Conservation (phyloP, 2,888 invertebrate species). For the Sialis lutaria region DNA sequence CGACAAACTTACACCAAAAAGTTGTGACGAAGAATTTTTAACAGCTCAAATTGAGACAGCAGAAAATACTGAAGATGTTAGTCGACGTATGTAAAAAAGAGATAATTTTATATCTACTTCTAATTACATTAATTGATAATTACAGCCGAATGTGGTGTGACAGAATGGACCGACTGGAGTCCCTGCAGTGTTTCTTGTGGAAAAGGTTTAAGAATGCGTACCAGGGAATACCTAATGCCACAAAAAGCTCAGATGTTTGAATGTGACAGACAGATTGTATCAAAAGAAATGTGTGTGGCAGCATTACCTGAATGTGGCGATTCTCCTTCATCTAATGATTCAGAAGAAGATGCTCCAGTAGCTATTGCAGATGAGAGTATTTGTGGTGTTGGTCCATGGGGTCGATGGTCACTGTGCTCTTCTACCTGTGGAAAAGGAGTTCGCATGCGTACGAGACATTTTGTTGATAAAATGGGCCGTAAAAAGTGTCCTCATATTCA, state of each 20-base stretch:
- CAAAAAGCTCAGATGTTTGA: constrained; percentile 53
- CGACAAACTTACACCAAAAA: constrained; percentile 53
- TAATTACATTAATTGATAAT: constrained; percentile 6
- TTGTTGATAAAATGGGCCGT: constrained; percentile 53
- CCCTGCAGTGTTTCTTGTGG: constrained; percentile 77
- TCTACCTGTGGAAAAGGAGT: constrained; percentile 68
- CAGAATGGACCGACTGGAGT: constrained; percentile 60
- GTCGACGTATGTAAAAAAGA: constrained; percentile 33
- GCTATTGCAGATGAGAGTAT: constrained; percentile 23
- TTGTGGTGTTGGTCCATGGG: constrained; percentile 58
- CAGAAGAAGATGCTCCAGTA: constrained; percentile 16
- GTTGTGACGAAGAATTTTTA: constrained; percentile 49
- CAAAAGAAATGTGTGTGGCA: constrained; percentile 84
- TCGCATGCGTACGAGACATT: constrained; percentile 55
- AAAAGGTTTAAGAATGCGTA: constrained; percentile 67
- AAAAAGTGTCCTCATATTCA: constrained; percentile 68
- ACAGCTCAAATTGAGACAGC: constrained; percentile 40
- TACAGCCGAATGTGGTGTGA: constrained; percentile 65
- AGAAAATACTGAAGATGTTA: constrained; percentile 49
- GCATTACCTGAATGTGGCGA: constrained; percentile 47
- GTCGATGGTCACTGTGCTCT: constrained; percentile 73
- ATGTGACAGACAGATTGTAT: constrained; percentile 57
- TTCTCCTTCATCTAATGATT: constrained; percentile 23
- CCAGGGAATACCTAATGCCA: constrained; percentile 49
- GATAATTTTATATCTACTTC: background rate